Evolutionary conservation across 2,888 invertebrate species (phyloP), one percentile per base, ranked within the genome.

Genomic region (Hymenopus coronatus): DNA sequence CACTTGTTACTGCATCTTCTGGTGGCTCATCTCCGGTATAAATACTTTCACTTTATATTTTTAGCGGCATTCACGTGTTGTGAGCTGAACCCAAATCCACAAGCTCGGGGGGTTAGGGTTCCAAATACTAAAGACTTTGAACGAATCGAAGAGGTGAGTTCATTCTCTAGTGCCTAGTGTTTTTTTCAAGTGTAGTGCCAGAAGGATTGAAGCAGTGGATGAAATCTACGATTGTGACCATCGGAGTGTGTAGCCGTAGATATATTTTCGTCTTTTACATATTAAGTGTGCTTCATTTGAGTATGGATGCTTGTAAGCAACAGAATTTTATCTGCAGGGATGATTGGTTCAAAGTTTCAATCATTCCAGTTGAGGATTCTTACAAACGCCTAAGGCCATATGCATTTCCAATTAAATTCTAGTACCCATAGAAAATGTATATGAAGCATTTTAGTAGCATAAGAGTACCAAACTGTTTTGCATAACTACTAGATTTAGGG

Each of bases 41-140:
- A 90, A 90, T 90, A 90, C 90, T 90, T 90, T 90, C 90, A 89
- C 89, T 87, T 83, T 82, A 82, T 89, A 89, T 90, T 89, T 89
- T 83, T 85, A 84, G 83, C 88, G 83, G 30, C 89, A 90, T 90
- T 89, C 89, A 88, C 88, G 90, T 90, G 88, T 90, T 88, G 84
- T 70, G 30, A 82, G 87, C 82, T 87, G 87, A 87, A 33, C 87
- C 82, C 87, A 82, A 30, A 87, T 82, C 82, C 70, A 28, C 86
- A 81, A 81, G 87, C 54, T 25, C 54, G 54, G 54, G 14, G 54
- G 54, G 54, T 70, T 70, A 20, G 54, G 54, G 54, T 70, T 70
- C 54, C 20, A 70, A 70, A 70, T 70, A 70, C 54, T 20, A 20
- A 70, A 70, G 25, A 70, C 15, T 15, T 54, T 20, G 25, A 15